A percentile compares a stretch with the other conserved stretches of the same genome.
Evolutionary conservation across 2,888 invertebrate species (phyloP).

Genomic region (Ferdinandea cuprea): DNA sequence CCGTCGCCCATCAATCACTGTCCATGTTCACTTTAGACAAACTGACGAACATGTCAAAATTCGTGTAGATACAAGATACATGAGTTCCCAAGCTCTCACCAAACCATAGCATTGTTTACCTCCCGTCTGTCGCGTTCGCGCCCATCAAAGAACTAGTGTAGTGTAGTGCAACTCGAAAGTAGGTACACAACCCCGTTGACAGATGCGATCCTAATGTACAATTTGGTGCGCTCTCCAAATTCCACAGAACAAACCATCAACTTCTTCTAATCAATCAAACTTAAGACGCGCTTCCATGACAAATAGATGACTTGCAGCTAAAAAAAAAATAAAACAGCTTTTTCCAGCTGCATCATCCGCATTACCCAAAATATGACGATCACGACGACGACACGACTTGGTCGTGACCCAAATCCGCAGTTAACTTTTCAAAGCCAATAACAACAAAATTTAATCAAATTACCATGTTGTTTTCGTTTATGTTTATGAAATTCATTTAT

Average conservation of each 20-base stretch:
- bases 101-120: neutral
- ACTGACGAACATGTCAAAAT: conserved; percentile 23
- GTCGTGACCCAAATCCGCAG: conserved; percentile 55
- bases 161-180: conserved; percentile 1
- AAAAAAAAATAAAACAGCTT: neutral
- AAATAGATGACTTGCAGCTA: conserved; percentile 20
- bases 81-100: conserved; percentile 12
- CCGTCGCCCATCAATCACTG: conserved; percentile 2
- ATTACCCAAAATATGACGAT: neutral
- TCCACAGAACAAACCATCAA: conserved; percentile 4
- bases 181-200: neutral
- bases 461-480: conserved; percentile 43
- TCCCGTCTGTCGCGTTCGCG: neutral
- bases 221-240: conserved; percentile 3
- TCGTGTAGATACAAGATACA: too few species aligned
- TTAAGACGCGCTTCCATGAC: neutral
- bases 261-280: conserved; percentile 19
- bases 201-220: neutral
- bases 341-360: conserved; percentile 2
- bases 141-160: neutral
- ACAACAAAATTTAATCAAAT: conserved; percentile 32
- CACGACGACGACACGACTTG: conserved; percentile 12
- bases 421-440: conserved; percentile 18
- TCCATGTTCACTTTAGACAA: neutral
- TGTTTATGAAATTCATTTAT: conserved; percentile 60